Percentiles rank a stretch among this genome's conserved stretches.
phyloP scores from a whole-genome alignment of 2,113 vertebrate species.

The Rhinoptilus africanus region DNA sequence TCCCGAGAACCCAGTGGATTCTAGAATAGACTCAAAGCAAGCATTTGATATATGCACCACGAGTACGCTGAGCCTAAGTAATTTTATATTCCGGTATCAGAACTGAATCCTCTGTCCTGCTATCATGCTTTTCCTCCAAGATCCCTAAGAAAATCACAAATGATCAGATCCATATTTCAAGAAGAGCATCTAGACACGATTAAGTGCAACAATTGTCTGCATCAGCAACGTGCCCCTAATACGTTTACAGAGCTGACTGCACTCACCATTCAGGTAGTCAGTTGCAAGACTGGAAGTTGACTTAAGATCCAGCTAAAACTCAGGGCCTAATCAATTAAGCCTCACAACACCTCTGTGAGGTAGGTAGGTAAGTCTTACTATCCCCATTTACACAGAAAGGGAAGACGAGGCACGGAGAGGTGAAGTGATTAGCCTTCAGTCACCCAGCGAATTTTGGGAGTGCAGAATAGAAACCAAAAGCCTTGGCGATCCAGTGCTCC shows the following conservation, averaged over 20 bases:
- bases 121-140: neutral
- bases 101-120: conserved; percentile 9
- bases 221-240: neutral
- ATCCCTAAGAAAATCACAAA: neutral
- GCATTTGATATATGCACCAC: neutral
- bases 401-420: conserved; percentile 39
- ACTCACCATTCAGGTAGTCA: neutral
- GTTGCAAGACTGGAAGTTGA: neutral
- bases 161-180: neutral
- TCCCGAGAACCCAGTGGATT: neutral
- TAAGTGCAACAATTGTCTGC: conserved; percentile 10
- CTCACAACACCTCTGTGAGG: conserved; percentile 68
- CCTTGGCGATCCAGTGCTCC: conserved; percentile 45
- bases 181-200: neutral
- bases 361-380: conserved; percentile 43
- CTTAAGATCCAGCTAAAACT: conserved; percentile 21
- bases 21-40: neutral
- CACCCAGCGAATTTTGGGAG: neutral
- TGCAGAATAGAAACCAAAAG: conserved; percentile 31
- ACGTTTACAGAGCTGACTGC: neutral
- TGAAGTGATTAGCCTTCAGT: conserved; percentile 33
- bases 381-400: conserved; percentile 38
- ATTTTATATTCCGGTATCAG: neutral
- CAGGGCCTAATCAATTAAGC: conserved; percentile 42
- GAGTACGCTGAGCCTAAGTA: neutral